Conservation (phyloP, 2,797 vertebrate genomes). For the Delichon dasypus region DNA sequence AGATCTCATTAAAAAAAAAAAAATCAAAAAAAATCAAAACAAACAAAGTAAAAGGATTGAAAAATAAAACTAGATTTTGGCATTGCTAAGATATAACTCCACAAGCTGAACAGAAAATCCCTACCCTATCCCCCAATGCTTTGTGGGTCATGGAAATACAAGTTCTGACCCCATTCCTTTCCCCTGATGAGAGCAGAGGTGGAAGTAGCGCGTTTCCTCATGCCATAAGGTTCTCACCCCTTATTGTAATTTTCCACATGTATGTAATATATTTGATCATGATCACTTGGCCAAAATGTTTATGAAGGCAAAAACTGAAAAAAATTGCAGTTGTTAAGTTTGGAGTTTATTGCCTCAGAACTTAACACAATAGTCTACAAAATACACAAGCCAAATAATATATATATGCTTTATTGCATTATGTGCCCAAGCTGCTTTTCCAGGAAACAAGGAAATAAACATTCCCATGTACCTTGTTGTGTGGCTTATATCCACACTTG, state of each 20-base stretch:
- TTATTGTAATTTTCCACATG: not conserved
- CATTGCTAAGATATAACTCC: not conserved
- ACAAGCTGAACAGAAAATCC: not conserved
- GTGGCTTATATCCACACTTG: not conserved
- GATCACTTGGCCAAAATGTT: not conserved
- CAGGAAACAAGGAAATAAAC: not conserved
- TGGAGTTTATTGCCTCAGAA: not conserved
- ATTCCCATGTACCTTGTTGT: not conserved
- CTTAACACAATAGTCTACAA: not conserved
- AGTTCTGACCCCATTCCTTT: not conserved
- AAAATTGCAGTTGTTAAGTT: not conserved
- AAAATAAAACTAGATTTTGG: not conserved
- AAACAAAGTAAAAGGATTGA: not conserved
- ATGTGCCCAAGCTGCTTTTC: not conserved
- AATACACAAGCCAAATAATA: not conserved
- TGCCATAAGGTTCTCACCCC: not conserved
- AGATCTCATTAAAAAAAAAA: not conserved
- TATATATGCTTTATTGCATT: not conserved
- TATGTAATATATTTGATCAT: not conserved
- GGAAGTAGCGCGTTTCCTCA: not conserved
- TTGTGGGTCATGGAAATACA: not conserved
- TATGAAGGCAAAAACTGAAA: not conserved
- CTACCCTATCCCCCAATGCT: fast-evolving
- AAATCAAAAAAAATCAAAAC: not conserved
- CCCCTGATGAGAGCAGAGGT: not conserved